Percentiles rank a stretch among this genome's conserved stretches.
Conservation (phyloP, 2,797 vertebrate species). For the Gymnopithys bicolor region DNA sequence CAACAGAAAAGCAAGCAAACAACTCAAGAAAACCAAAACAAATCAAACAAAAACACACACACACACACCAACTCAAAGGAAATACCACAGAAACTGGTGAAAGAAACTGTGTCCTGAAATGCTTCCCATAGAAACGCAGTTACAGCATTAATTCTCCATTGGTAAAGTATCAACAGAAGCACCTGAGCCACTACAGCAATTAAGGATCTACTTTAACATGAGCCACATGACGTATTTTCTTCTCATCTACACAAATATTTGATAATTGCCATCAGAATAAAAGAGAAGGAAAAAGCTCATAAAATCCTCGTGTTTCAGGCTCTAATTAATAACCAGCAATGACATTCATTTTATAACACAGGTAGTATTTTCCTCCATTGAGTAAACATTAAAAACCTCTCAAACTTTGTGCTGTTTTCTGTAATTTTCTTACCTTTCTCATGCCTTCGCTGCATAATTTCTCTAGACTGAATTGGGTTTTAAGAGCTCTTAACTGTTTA, state of each 20-base stretch:
- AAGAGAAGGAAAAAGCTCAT: not conserved
- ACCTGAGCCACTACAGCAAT: not conserved
- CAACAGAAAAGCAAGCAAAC: not conserved
- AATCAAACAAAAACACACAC: not conserved
- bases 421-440: not conserved
- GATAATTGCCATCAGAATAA: not conserved
- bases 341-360: not conserved
- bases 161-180: not conserved
- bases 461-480: conserved; percentile 1
- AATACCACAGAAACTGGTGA: not conserved
- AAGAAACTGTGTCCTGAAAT: not conserved
- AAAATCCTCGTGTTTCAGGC: not conserved
- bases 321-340: not conserved
- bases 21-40: not conserved
- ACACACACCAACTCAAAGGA: not conserved
- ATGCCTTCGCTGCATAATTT: not conserved
- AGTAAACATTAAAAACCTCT: not conserved
- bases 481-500: conserved; percentile 19
- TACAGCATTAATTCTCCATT: not conserved
- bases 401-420: not conserved
- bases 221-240: not conserved
- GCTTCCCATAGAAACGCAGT: not conserved
- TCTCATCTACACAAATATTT: not conserved
- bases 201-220: not conserved
- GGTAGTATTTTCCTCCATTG: not conserved